Evolutionary conservation across 2,113 vertebrate species (phyloP).

Genomic region (Hymenochirus boettgeri): DNA sequence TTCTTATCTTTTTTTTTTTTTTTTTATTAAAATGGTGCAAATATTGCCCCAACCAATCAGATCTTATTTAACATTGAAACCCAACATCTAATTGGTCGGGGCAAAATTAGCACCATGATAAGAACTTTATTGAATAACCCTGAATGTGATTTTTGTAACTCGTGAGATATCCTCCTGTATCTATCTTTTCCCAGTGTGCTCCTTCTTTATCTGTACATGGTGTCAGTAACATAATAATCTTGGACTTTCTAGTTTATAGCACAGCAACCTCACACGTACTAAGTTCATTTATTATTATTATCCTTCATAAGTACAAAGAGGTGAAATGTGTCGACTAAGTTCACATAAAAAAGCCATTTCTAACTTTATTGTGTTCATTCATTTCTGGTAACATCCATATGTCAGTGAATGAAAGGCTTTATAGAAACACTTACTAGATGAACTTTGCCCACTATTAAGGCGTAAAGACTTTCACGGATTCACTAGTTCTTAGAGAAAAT

Average conservation of each 20-base stretch:
- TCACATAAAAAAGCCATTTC: not conserved
- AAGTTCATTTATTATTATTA: not conserved
- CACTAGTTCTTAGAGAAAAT: constrained; percentile 60
- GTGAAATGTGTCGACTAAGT: not conserved
- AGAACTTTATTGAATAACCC: too few relatives aligned
- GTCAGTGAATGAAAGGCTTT: not conserved
- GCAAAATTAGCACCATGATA: too few relatives aligned
- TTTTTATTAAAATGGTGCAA: too few relatives aligned
- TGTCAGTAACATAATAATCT: not conserved
- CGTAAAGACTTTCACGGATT: constrained; percentile 83
- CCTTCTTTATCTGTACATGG: too few relatives aligned
- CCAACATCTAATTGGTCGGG: too few relatives aligned
- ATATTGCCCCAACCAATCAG: too few relatives aligned
- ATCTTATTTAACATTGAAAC: too few relatives aligned
- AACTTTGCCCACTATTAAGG: constrained; percentile 76
- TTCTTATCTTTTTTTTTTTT: too few relatives aligned
- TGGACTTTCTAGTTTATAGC: not conserved
- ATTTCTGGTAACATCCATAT: not conserved
- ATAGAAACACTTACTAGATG: constrained; percentile 78
- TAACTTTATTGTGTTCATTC: not conserved
- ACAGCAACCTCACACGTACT: not conserved
- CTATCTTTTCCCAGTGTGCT: too few relatives aligned
- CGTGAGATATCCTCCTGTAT: too few relatives aligned
- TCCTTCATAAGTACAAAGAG: not conserved
- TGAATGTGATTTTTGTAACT: too few relatives aligned